Evolutionary conservation across 2,797 vertebrate genomes (phyloP).

Genomic region (Rhincodon typus): DNA sequence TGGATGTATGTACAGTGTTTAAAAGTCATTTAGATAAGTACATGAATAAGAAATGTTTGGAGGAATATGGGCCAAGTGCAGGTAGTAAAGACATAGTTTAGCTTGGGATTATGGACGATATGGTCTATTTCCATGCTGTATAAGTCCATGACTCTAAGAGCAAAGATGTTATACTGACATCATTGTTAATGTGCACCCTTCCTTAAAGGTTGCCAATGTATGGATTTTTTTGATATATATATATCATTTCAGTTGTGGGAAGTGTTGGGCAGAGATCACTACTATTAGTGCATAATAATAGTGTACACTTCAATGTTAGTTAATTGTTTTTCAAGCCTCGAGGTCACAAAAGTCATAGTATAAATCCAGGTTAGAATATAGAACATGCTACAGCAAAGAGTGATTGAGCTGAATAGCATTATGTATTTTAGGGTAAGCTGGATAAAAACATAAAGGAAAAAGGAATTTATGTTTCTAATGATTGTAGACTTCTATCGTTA

Average conservation of each 20-base stretch:
- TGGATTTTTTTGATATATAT: neutral
- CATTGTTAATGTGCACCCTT: neutral
- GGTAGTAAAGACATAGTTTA: too few relatives aligned
- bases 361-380: neutral
- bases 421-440: too few relatives aligned
- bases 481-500: neutral
- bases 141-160: neutral
- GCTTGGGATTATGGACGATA: too few relatives aligned
- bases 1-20: too few relatives aligned
- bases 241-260: neutral
- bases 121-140: too few relatives aligned
- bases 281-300: neutral
- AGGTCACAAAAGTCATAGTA: neutral
- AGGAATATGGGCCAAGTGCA: too few relatives aligned
- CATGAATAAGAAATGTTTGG: too few relatives aligned
- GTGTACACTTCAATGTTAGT: neutral
- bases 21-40: too few relatives aligned
- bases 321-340: neutral
- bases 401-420: neutral
- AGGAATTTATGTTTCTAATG: neutral
- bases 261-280: neutral
- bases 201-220: neutral
- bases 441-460: neutral
- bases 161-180: neutral
- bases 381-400: neutral